A percentile compares a stretch with the other conserved stretches of the same genome.
These are phyloP conservation scores for Zosterops pallidus DNA, from an alignment of 2,113 vertebrate species.

Conservation along the genomic window DNA sequence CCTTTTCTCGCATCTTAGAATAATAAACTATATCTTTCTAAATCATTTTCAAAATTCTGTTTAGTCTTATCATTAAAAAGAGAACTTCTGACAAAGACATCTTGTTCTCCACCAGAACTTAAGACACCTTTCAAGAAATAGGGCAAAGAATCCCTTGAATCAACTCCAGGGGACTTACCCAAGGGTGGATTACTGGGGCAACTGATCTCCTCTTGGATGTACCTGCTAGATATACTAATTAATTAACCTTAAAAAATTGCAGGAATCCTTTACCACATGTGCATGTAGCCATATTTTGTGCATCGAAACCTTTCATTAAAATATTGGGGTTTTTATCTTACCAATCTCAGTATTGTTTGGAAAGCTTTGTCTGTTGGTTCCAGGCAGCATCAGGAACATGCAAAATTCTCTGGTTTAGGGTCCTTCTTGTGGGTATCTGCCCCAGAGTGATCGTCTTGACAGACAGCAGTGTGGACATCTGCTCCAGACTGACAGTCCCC, in stretches of 20 bases:
- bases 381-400: background rate
- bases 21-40: background rate
- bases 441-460: background rate
- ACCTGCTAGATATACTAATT: background rate
- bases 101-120: background rate
- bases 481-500: too few relatives aligned
- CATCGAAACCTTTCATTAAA: background rate
- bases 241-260: background rate
- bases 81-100: background rate
- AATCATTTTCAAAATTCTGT: background rate
- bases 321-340: accelerated
- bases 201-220: background rate
- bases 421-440: background rate
- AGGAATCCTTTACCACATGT: accelerated
- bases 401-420: background rate
- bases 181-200: background rate
- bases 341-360: background rate
- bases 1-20: background rate
- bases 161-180: background rate
- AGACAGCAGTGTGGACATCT: background rate
- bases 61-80: background rate
- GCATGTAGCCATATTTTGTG: accelerated
- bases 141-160: background rate
- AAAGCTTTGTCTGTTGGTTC: background rate
- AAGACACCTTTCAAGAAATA: background rate